Evolutionary conservation across 2,797 vertebrate species (phyloP).

Genomic region (Sternotherus odoratus): DNA sequence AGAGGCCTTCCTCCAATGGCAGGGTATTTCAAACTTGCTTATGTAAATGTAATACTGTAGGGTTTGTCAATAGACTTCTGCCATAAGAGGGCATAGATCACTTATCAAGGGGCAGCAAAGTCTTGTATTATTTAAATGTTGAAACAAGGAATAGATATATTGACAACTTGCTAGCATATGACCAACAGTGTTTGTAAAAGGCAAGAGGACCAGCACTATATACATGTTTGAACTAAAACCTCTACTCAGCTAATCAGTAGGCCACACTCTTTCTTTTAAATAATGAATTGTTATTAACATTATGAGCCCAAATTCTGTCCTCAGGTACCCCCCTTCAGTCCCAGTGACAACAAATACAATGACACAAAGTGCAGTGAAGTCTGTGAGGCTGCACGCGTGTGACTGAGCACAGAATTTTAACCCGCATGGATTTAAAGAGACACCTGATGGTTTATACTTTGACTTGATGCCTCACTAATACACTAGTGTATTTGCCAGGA

Average conservation of each 20-base stretch:
- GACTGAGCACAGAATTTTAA: background rate
- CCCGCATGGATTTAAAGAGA: background rate
- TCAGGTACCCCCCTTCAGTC: background rate
- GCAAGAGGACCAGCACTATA: accelerated
- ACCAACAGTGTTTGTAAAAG: slow-evolving; percentile 11
- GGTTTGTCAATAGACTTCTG: slow-evolving; percentile 48
- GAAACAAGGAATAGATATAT: slow-evolving; percentile 11
- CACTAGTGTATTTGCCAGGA: background rate
- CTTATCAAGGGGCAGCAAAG: slow-evolving; percentile 30
- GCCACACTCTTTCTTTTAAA: background rate
- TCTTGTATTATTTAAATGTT: background rate
- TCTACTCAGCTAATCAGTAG: background rate
- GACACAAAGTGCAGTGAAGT: background rate
- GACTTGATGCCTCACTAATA: background rate
- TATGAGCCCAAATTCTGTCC: background rate
- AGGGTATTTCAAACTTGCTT: slow-evolving; percentile 44
- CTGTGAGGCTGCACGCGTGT: background rate
- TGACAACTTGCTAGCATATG: background rate
- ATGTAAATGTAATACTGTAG: slow-evolving; percentile 14
- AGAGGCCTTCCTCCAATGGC: slow-evolving; percentile 27
- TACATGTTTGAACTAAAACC: background rate
- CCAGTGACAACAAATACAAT: background rate
- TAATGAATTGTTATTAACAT: background rate
- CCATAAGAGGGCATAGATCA: slow-evolving; percentile 10
- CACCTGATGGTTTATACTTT: background rate